Evolutionary conservation across 1,140 invertebrate genomes (phyloP).

Genomic region (Ceratina calcarata): DNA sequence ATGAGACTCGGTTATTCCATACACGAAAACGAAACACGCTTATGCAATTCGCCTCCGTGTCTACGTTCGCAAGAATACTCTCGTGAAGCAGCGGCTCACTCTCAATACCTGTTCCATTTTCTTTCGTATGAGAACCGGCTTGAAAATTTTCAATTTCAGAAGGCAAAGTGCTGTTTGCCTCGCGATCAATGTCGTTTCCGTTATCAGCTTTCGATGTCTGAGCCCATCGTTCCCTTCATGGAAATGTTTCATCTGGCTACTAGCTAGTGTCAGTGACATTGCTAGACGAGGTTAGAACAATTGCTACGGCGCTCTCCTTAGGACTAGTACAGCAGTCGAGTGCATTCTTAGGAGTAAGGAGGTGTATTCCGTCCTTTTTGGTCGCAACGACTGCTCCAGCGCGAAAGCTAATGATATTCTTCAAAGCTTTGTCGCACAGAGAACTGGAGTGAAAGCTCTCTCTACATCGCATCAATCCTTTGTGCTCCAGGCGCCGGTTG

Average conservation of each 20-base stretch:
- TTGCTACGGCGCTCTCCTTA: neutral
- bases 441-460: neutral
- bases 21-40: conserved; percentile 35
- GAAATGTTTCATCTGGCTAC: neutral
- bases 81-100: neutral
- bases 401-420: conserved; percentile 10
- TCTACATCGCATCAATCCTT: neutral
- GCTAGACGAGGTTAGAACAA: neutral
- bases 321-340: neutral
- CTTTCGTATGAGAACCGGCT: conserved; percentile 8
- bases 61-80: conserved; percentile 8
- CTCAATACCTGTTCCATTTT: conserved; percentile 9
- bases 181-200: conserved; percentile 22
- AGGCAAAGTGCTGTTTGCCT: conserved; percentile 1
- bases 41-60: conserved; percentile 1
- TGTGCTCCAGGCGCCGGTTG: too few relatives aligned
- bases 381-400: neutral
- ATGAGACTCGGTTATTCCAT: neutral
- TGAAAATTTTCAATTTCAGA: conserved; percentile 37
- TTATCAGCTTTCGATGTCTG: conserved; percentile 23
- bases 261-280: neutral
- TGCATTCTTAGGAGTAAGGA: neutral
- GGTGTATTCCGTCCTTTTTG: neutral
- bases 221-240: neutral
- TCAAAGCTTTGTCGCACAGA: neutral